Evolutionary conservation across 2,888 invertebrate genomes (phyloP).

Genomic region (Apamea anceps): DNA sequence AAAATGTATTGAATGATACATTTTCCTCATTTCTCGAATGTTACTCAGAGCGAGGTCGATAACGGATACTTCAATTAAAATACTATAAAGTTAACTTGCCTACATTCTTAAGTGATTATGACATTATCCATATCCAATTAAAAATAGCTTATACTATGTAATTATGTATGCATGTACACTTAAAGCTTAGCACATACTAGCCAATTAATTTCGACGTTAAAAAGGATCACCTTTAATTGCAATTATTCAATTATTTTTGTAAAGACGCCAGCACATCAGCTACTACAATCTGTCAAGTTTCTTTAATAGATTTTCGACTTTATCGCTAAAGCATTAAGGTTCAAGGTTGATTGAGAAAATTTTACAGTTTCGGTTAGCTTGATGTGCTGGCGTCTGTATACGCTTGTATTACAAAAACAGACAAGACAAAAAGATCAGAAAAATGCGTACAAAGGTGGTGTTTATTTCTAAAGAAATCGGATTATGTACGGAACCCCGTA

Average conservation of each 20-base stretch:
- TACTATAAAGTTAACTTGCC: background rate
- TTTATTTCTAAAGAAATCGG: no score
- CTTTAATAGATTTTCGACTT: no score
- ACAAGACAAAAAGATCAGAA: background rate
- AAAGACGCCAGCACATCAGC: no score
- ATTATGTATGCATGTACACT: background rate
- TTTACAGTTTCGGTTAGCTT: no score
- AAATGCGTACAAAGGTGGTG: background rate
- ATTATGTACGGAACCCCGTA: no score
- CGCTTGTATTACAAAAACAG: background rate
- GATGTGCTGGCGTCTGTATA: no score
- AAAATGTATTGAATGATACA: background rate
- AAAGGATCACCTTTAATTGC: background rate
- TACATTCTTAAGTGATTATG: conserved; percentile 35
- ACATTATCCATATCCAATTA: conserved; percentile 10
- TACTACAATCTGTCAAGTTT: no score
- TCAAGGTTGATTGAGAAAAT: no score
- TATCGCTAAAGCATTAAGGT: no score
- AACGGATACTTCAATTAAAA: conserved; percentile 25
- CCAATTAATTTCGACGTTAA: background rate
- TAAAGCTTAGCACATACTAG: background rate
- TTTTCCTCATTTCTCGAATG: conserved; percentile 44
- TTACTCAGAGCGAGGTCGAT: conserved; percentile 20
- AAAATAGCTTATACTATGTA: conserved; percentile 13
- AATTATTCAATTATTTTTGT: background rate